Evolutionary conservation across 2,113 vertebrate genomes (phyloP).

Genomic region (Hippolais icterina): DNA sequence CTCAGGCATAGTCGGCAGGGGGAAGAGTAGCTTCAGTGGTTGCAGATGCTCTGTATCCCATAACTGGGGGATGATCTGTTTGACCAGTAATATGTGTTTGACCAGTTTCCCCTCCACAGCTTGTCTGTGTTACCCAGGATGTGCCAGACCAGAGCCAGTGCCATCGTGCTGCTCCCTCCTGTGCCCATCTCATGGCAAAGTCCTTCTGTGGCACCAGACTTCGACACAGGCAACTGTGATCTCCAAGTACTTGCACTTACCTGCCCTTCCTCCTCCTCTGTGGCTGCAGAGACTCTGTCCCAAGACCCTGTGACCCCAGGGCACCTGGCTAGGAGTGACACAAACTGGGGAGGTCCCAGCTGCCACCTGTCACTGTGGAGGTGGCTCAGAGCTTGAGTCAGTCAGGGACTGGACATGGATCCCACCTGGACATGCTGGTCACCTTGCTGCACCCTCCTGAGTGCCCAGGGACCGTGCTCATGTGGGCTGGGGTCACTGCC

Average conservation of each 20-base stretch:
- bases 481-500: rapidly evolving
- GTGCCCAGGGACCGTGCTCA: rapidly evolving
- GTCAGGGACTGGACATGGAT: not conserved
- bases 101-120: not conserved
- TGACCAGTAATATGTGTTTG: not conserved
- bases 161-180: not conserved
- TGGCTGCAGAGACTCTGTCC: not conserved
- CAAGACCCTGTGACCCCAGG: not conserved
- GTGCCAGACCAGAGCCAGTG: not conserved
- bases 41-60: not conserved
- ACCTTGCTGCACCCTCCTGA: not conserved
- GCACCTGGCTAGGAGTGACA: not conserved
- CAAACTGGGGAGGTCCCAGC: not conserved
- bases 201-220: not conserved
- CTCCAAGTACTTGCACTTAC: not conserved
- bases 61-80: not conserved
- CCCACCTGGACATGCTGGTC: not conserved
- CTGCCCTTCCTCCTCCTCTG: not conserved
- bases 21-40: rapidly evolving
- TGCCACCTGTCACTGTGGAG: not conserved
- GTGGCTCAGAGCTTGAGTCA: conserved; percentile 44
- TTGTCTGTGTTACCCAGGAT: not conserved
- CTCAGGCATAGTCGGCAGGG: not conserved
- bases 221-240: not conserved
- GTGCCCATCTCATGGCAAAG: not conserved